Percentiles rank a stretch among this genome's conserved stretches.
Conservation (phyloP, 2,113 vertebrate genomes). For the Tautogolabrus adspersus region DNA sequence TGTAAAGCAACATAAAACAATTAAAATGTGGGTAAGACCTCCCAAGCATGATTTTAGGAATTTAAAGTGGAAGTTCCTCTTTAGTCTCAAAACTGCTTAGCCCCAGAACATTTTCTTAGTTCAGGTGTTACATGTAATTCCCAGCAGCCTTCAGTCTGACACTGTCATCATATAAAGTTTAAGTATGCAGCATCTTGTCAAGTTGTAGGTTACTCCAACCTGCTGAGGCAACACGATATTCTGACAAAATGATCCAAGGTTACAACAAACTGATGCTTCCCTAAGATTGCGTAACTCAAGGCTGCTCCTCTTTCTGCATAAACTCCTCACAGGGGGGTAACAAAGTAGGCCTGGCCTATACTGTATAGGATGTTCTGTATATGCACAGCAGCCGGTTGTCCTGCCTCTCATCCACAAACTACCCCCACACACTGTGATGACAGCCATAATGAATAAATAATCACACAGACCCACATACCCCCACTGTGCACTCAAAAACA, state of each 20-base stretch:
- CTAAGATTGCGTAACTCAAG: conserved; percentile 29
- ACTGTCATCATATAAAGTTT: conserved; percentile 40
- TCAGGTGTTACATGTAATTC: conserved; percentile 30
- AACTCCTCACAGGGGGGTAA: conserved; percentile 17
- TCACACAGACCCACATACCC: conserved; percentile 49
- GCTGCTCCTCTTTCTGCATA: conserved; percentile 33
- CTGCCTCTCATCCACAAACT: conserved; percentile 43
- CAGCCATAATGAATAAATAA: conserved; percentile 68
- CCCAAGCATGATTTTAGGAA: not conserved
- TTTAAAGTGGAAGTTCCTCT: not conserved
- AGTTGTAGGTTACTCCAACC: conserved; percentile 36
- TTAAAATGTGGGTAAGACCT: conserved; percentile 17
- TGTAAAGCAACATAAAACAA: conserved; percentile 19
- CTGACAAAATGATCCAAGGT: conserved; percentile 17
- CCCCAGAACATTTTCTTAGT: conserved; percentile 1
- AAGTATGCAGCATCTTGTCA: conserved; percentile 40
- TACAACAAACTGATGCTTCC: conserved; percentile 18
- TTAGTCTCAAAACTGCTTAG: conserved; percentile 17
- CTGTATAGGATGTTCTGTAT: conserved; percentile 1
- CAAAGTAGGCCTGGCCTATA: conserved; percentile 8
- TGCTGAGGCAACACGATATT: conserved; percentile 39
- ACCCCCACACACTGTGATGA: conserved; percentile 57
- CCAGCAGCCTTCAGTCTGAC: conserved; percentile 8
- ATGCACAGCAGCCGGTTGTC: conserved; percentile 28
- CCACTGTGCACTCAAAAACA: conserved; percentile 50